Evolutionary conservation across 2,797 vertebrate genomes (phyloP), one percentile per base, ranked within the genome.

Genomic region (Denticeps clupeoides): DNA sequence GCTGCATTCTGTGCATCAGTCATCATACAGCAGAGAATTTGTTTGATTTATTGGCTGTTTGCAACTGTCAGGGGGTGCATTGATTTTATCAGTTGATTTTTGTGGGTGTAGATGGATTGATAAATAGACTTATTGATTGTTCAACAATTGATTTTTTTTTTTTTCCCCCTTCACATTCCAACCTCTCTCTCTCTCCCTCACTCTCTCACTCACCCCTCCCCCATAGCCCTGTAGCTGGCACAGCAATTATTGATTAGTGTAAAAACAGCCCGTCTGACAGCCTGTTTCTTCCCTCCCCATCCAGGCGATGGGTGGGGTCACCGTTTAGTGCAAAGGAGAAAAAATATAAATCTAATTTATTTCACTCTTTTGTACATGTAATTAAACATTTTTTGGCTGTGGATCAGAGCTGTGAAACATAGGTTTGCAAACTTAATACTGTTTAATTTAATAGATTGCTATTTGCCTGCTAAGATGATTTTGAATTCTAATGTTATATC

Each of bases 21-120:
- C n/a, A n/a, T n/a, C n/a, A n/a, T n/a, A n/a, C n/a, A n/a, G n/a
- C n/a, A n/a, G n/a, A n/a, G n/a, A n/a, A 3, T 3, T 22, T 16
- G 31, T 49, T 47, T 38, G 41, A 45, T 33, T 28, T 41, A 61
- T 40, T 44, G 54, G 49, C 45, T 21, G 25, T 22, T 16, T 18
- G 28, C 42, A 42, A 13, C 16, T 4, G 26, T 49, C 26, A 32
- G 23, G 4, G 13, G 29, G 44, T 47, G 23, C 55, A 47, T 31
- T 11, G 45, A 62, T 45, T n/a, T 55, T 47, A 55, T 55, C 12
- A 13, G 45, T 51, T 48, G 47, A 55, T 15, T 7, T 22, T 12
- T 23, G 44, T 51, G 48, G 10, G 26, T 33, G 58, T 58, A 49
- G 56, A 58, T 49, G 24, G 46, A 13, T 22, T 45, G 51, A 50